Percentiles rank a stretch among this genome's conserved stretches.
Evolutionary conservation across 2,797 vertebrate genomes (phyloP).

Genomic region (Streptopelia turtur): DNA sequence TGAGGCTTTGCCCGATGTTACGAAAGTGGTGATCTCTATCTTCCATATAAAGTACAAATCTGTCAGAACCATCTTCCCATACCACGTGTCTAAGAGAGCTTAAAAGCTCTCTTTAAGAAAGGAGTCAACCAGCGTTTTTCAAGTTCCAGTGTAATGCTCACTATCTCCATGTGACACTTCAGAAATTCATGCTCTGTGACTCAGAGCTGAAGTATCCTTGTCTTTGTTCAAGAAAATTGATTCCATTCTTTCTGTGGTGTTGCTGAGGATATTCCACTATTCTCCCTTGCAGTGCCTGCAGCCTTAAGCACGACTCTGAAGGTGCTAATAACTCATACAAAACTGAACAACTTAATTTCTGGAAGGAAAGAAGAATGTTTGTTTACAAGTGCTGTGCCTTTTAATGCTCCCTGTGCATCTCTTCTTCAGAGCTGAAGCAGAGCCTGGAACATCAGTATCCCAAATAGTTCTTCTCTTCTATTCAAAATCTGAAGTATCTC

Average conservation of each 20-base stretch:
- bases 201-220: conserved; percentile 32
- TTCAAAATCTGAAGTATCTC: not conserved
- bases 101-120: not conserved
- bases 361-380: not conserved
- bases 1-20: not conserved
- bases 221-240: conserved; percentile 50
- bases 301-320: not conserved
- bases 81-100: not conserved
- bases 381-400: not conserved
- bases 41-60: not conserved
- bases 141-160: not conserved
- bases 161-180: not conserved
- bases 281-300: not conserved
- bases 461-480: not conserved
- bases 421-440: not conserved
- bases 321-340: conserved; percentile 24
- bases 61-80: not conserved
- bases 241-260: conserved; percentile 22
- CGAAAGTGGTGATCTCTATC: not conserved
- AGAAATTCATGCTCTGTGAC: conserved; percentile 45
- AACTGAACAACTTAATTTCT: conserved; percentile 21
- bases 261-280: conserved; percentile 1
- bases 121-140: not conserved
- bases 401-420: not conserved
- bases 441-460: not conserved